Evolutionary conservation across 23 tunicate genomes (phyloP), one percentile per base, ranked within the genome.

Genomic region (Aplidium turbinatum): DNA sequence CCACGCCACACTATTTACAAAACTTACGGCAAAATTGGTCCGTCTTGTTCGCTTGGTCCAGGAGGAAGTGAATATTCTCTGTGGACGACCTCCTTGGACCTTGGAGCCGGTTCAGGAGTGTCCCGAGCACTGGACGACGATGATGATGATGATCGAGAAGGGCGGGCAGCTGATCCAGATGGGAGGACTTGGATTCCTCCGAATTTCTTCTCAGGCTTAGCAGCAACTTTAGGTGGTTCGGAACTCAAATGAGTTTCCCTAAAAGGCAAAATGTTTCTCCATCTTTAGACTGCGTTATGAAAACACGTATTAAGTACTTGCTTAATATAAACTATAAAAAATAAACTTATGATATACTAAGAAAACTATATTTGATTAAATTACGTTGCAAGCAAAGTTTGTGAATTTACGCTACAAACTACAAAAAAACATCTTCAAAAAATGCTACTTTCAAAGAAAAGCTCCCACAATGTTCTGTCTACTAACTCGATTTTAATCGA

Each of bases 31-130:
- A 82, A 63, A 40, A 82, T 75, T 39, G 87, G 83, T 31, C 51
- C 84, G 4, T 76, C 84, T 4, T 77, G 89, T 21, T 84, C 89
- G 3, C 33, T 66, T 3, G 38, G 73, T 0, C 46, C 89, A 1
- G 96, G 96, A n/a, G 96, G 96, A n/a, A 58, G 60, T 4, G 87
- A 63, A 54, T 89, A 89, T 32, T 83, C 82, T 4, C 90, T 84
- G 13, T 77, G 72, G 4, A 33, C 19, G 26, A 21, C 66, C 1
- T 23, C 38, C 35, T 86, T 61, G 7, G 73, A 31, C 27, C 95
- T 57, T 42, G 95, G 95, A 31, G 95, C 95, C 3, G 95, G 95
- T 46, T 87, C 95, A 16, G 95, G 95, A 20, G 95, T 82, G 31
- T 62, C 23, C 18, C 78, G 63, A 18, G 58, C 66, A 34, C 78